phyloP scores from a whole-genome alignment of 2,888 invertebrate genomes.

The Limnephilus lunatus region DNA sequence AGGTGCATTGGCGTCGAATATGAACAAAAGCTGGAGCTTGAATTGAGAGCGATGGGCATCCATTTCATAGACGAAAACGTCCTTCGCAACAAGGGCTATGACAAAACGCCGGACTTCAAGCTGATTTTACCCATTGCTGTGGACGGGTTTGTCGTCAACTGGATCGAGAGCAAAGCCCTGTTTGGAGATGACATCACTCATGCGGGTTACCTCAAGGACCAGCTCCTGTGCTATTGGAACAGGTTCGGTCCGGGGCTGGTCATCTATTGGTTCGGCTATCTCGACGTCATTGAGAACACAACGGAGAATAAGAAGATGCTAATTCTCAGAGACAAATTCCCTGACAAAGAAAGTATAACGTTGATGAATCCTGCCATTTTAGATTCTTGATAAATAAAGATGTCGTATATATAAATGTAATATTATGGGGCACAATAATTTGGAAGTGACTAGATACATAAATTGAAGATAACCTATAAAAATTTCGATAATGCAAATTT shows the following conservation, averaged over 20 bases:
- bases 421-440: background rate
- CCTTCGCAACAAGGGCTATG: constrained; percentile 89
- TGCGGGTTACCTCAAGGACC: constrained; percentile 87
- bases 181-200: constrained; percentile 93
- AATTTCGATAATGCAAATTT: too few relatives aligned
- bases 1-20: constrained; percentile 91
- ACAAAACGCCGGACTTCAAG: constrained; percentile 96
- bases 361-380: constrained; percentile 58
- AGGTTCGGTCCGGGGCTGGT: constrained; percentile 96
- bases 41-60: constrained; percentile 76
- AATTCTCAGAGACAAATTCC: constrained; percentile 77
- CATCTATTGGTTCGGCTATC: constrained; percentile 96
- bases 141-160: constrained; percentile 91
- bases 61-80: constrained; percentile 85
- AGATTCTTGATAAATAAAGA: constrained; percentile 34
- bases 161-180: constrained; percentile 98
- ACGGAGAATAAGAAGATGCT: constrained; percentile 82
- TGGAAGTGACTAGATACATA: background rate
- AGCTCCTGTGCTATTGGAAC: constrained; percentile 93
- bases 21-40: constrained; percentile 85
- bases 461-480: background rate
- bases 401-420: background rate
- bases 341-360: constrained; percentile 74
- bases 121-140: constrained; percentile 92
- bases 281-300: constrained; percentile 82